Evolutionary conservation across 2,888 invertebrate species (phyloP).

Genomic region (Anorthoa munda): DNA sequence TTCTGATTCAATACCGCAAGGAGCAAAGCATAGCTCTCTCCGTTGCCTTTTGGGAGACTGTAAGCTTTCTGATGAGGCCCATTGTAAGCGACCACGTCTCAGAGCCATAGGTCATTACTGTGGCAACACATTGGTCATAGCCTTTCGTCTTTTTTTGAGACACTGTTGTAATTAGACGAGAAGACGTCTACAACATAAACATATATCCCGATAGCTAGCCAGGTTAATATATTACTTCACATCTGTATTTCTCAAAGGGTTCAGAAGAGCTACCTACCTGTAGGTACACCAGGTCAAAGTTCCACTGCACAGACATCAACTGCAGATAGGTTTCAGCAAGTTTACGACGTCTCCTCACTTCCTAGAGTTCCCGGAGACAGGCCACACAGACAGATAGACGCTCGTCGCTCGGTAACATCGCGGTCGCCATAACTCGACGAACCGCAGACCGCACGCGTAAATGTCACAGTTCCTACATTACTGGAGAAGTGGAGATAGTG

Average conservation of each 20-base stretch:
- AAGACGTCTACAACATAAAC: too few species aligned
- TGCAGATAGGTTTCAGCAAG: conserved; percentile 3
- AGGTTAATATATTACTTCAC: not conserved
- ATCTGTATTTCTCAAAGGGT: not conserved
- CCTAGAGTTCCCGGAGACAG: conserved; percentile 29
- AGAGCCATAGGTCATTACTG: too few species aligned
- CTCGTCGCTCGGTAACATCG: conserved; percentile 55
- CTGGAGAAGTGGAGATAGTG: conserved; percentile 45
- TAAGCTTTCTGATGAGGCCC: too few species aligned
- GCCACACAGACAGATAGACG: conserved; percentile 38
- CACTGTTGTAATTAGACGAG: too few species aligned
- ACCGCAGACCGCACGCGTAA: conserved; percentile 66
- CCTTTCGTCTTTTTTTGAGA: too few species aligned
- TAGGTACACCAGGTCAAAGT: conserved; percentile 10
- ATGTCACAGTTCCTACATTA: conserved; percentile 68
- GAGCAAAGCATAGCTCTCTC: too few species aligned
- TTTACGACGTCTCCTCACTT: conserved; percentile 33
- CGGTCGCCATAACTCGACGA: conserved; percentile 56
- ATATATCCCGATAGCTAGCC: not conserved
- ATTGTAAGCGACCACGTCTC: too few species aligned
- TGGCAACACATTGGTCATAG: too few species aligned
- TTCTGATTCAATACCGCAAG: too few species aligned
- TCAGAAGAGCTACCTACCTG: not conserved
- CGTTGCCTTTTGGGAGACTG: too few species aligned
- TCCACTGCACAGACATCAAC: conserved; percentile 1